Conservation (phyloP, 2,888 invertebrate genomes). For the Eurois occulta region DNA sequence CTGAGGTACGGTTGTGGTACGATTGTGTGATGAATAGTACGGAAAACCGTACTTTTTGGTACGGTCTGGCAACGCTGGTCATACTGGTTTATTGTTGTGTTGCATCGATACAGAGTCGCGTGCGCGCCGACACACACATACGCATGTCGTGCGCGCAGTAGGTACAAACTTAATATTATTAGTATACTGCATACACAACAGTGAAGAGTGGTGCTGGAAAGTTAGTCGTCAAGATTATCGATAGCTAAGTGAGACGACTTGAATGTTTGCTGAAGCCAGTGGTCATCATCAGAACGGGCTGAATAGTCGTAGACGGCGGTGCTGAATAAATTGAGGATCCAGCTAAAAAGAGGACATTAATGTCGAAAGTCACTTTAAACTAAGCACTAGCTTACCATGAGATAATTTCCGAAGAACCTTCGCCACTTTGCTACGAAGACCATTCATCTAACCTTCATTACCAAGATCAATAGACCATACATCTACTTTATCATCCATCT, state of each 20-base stretch:
- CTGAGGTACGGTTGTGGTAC: too few species aligned
- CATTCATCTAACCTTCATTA: neutral
- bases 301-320: neutral
- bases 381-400: neutral
- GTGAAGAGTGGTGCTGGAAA: neutral
- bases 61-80: too few species aligned
- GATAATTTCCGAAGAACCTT: neutral
- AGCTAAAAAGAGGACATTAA: neutral
- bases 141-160: too few species aligned
- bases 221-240: neutral
- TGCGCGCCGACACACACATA: too few species aligned
- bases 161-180: too few species aligned
- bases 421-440: neutral
- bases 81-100: too few species aligned
- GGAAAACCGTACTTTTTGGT: too few species aligned
- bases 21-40: too few species aligned
- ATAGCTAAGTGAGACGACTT: neutral
- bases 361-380: neutral
- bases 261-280: neutral
- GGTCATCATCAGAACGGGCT: neutral
- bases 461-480: neutral
- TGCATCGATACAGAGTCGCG: too few species aligned
- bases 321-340: neutral
- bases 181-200: too few species aligned
- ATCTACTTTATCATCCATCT: conserved; percentile 24